A percentile compares a stretch with the other conserved stretches of the same genome.
phyloP scores from a whole-genome alignment of 2,113 vertebrate species.

The Petaurus breviceps region DNA sequence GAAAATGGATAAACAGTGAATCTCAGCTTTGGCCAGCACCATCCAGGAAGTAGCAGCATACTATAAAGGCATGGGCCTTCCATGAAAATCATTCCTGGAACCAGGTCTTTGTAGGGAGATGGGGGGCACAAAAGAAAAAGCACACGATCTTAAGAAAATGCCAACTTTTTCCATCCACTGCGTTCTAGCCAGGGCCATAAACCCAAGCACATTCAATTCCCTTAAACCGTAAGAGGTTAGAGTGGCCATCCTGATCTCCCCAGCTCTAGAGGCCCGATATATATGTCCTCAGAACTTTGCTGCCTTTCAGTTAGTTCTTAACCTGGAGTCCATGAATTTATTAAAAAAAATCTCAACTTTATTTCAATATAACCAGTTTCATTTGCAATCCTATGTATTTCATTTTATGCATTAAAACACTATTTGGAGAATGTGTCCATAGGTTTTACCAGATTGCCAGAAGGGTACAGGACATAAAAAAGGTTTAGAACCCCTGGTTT shows the following conservation, averaged over 20 bases:
- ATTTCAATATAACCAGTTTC: neutral
- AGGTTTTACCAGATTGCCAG: neutral
- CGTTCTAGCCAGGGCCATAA: neutral
- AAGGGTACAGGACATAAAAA: neutral
- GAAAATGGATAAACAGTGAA: neutral
- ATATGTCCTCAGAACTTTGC: neutral
- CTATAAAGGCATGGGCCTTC: conserved; percentile 47
- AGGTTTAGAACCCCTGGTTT: neutral
- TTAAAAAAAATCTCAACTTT: neutral
- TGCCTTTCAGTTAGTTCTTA: neutral
- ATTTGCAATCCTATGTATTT: neutral
- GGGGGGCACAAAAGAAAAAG: neutral
- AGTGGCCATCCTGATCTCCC: neutral
- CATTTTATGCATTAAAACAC: neutral
- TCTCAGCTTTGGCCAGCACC: neutral
- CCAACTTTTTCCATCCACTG: conserved; percentile 57
- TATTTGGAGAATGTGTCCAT: neutral
- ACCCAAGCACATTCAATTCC: neutral
- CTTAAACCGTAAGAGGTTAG: neutral
- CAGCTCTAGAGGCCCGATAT: neutral
- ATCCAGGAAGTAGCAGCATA: conserved; percentile 60
- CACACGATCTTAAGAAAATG: conserved; percentile 44
- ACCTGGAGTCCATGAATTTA: neutral
- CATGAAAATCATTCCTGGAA: conserved; percentile 49
- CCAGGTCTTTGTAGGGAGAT: conserved; percentile 2